Evolutionary conservation across 2,113 vertebrate species (phyloP), one percentile per base, ranked within the genome.

Genomic region (Podarcis cretensis): DNA sequence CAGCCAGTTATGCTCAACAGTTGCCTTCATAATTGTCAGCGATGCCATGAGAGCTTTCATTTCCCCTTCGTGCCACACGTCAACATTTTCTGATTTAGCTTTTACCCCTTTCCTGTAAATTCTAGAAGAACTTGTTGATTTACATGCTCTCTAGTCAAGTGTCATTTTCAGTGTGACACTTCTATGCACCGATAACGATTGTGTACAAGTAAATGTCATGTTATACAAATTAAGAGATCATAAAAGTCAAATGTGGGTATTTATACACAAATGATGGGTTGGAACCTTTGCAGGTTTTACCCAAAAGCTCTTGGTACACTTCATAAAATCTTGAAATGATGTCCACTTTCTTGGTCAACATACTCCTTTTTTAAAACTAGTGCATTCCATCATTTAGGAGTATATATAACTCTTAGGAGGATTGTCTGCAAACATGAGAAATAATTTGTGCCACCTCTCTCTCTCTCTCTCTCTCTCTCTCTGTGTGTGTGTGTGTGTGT

Each of bases 1-100:
- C 95, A 96, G 94, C 94, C 95, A 94, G 94, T 94, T 94, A 94
- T 94, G 90, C 92, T 94, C 93, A 95, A 96, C 95, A 95, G 95
- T 95, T 96, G 95, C 94, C 95, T 94, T 96, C 89, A 92, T 94
- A 94, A 94, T 95, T 94, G 94, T 95, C 95, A 95, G 94, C 90
- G 95, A 91, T 93, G 93, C 90, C 93, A 95, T 93, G 92, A 95
- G 89, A 92, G 89, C 94, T 95, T 95, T 93, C 89, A 93, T 84
- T 25, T 32, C 32, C 25, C 90, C 82, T 23, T 43, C 0, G 87
- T 93, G 81, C 32, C 93, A 86, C 88, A 86, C 0, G 30, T 83
- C 84, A 93, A 91, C 86, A 89, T 91, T 94, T 91, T 65, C 89
- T 85, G 65, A 77, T 87, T 86, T 90, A 27, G 83, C 84, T 95